Evolutionary conservation across 2,113 vertebrate genomes (phyloP).

Genomic region (Planiliza haematocheilus): DNA sequence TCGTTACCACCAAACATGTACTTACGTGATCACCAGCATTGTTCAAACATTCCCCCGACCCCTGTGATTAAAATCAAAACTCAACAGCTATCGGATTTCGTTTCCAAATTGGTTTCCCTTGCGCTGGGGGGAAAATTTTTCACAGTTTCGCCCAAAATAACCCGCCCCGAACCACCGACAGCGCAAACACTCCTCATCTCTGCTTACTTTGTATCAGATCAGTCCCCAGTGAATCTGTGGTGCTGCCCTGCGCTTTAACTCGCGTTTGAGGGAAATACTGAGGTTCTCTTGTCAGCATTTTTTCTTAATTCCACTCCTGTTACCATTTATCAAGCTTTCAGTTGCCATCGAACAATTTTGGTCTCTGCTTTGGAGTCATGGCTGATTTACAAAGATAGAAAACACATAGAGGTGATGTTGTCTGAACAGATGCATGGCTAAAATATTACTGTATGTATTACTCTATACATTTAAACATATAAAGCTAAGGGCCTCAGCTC

Average conservation of each 20-base stretch:
- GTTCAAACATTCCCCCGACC: constrained; percentile 30
- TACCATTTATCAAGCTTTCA: constrained; percentile 37
- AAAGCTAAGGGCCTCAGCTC: no score
- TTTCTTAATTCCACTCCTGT: constrained; percentile 36
- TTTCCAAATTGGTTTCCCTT: constrained; percentile 54
- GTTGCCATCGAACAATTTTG: constrained; percentile 9
- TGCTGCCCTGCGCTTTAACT: constrained; percentile 4
- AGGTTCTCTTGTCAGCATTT: constrained; percentile 26
- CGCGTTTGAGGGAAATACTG: constrained; percentile 41
- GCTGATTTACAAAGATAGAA: constrained; percentile 1
- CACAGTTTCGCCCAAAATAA: constrained; percentile 49
- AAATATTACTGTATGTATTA: no score
- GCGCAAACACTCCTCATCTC: constrained; percentile 38
- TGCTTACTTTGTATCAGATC: constrained; percentile 24
- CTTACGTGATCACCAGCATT: constrained; percentile 56
- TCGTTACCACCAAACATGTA: constrained; percentile 27
- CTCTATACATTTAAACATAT: no score
- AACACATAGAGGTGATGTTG: not conserved
- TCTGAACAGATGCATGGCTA: no score
- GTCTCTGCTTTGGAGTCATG: not conserved
- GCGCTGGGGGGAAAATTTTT: constrained; percentile 56
- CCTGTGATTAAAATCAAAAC: constrained; percentile 25
- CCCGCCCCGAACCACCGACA: constrained; percentile 33
- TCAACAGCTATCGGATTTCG: constrained; percentile 32
- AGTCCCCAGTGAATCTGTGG: constrained; percentile 38